Evolutionary conservation across 30 jellyfish, hydroid and myxozoan genomes (phyloP).

Genomic region (Aurelia aurita complex sp. Pacific): DNA sequence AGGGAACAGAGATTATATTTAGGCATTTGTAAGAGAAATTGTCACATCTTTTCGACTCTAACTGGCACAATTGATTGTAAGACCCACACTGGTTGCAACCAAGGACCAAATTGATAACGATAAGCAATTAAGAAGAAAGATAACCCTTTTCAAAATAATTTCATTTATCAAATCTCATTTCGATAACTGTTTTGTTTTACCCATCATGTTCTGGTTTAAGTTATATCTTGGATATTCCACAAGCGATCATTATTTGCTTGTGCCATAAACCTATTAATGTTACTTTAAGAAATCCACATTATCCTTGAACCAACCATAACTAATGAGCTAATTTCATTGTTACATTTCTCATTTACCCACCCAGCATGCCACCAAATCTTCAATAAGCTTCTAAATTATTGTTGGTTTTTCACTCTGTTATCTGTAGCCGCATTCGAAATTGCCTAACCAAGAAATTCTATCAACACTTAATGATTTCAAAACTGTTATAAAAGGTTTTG

Average conservation of each 20-base stretch:
- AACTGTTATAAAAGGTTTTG: too few species aligned
- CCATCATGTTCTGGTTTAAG: conserved; percentile 26
- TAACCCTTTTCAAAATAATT: conserved; percentile 19
- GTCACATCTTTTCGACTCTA: too few species aligned
- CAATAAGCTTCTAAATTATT: neutral
- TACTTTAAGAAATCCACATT: neutral
- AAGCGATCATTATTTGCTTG: too few species aligned
- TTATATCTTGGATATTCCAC: too few species aligned
- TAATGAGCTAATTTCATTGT: conserved; percentile 17
- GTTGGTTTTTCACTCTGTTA: neutral
- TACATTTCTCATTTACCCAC: neutral
- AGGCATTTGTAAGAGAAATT: too few species aligned
- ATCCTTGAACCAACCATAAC: conserved; percentile 21
- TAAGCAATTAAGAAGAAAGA: conserved; percentile 6
- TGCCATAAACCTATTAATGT: too few species aligned
- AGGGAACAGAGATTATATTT: too few species aligned
- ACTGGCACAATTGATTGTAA: too few species aligned
- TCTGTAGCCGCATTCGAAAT: conserved; percentile 1
- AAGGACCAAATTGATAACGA: neutral
- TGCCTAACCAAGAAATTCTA: neutral
- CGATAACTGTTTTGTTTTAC: conserved; percentile 15
- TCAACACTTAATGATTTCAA: neutral
- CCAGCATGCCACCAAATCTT: neutral
- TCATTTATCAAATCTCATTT: conserved; percentile 13
- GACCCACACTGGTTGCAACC: neutral